Percentiles rank a stretch among this genome's conserved stretches.
Conservation (phyloP, 37 sponge, comb jelly and placozoan species). For the Cladorhizidae sp. region DNA sequence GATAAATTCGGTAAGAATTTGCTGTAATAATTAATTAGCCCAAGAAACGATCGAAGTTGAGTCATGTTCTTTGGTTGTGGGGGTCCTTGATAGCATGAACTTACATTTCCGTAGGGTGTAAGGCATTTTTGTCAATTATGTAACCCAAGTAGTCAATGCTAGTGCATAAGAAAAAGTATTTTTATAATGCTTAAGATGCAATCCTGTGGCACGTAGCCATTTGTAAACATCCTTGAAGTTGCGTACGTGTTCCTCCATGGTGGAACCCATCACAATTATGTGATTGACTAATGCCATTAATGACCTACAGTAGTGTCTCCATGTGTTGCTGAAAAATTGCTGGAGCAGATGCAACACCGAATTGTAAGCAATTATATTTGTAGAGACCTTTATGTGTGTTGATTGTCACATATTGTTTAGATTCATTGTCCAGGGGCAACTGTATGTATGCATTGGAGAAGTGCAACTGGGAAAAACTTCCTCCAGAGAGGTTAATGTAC, state of each 20-base stretch:
- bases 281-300: neutral
- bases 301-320: neutral
- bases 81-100: constrained; percentile 5
- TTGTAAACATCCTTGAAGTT: neutral
- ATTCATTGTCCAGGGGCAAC: neutral
- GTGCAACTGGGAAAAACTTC: constrained; percentile 48
- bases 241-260: too few species aligned
- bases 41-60: neutral
- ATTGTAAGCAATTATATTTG: too few species aligned
- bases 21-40: constrained; percentile 6
- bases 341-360: neutral
- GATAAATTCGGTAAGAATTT: constrained; percentile 21
- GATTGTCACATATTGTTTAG: too few species aligned
- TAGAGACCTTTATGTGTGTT: too few species aligned
- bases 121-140: neutral
- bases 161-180: neutral
- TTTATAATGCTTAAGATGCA: neutral
- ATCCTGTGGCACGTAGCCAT: neutral
- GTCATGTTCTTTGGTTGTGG: neutral
- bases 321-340: neutral
- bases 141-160: neutral
- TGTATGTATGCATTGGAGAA: neutral
- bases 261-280: too few species aligned
- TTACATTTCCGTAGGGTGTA: neutral
- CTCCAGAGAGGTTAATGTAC: constrained; percentile 11